Evolutionary conservation across 2,888 invertebrate genomes (phyloP).

Genomic region (Frankliniella fusca): DNA sequence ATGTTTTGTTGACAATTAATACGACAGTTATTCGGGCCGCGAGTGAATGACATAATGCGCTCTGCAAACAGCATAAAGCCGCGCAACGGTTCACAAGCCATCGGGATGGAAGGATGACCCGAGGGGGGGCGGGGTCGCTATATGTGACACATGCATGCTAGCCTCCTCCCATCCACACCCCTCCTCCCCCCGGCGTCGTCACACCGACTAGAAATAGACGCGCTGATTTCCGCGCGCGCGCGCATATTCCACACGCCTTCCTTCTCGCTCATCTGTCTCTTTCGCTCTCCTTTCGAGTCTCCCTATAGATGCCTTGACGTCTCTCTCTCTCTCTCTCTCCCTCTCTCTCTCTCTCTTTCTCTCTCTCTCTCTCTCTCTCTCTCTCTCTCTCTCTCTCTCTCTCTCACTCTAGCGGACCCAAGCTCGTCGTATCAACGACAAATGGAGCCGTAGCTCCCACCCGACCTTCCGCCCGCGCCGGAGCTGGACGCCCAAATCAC

Average conservation of each 20-base stretch:
- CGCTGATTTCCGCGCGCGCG: not conserved
- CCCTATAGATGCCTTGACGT: not conserved
- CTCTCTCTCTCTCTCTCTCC: not conserved
- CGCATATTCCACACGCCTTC: not conserved
- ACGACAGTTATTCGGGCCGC: no score
- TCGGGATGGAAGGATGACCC: not conserved
- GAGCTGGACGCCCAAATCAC: conserved; percentile 8
- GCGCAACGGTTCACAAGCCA: not conserved
- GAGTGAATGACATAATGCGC: no score
- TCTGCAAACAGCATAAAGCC: not conserved
- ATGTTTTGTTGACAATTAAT: no score
- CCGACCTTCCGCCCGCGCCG: not conserved
- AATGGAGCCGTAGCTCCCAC: not conserved
- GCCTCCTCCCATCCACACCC: no score
- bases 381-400: not conserved
- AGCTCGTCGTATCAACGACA: not conserved
- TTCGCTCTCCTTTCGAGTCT: not conserved
- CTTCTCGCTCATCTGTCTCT: not conserved
- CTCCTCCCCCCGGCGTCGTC: no score
- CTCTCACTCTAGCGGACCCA: not conserved
- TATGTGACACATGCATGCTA: no score
- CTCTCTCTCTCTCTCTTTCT: not conserved
- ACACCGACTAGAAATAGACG: not conserved
- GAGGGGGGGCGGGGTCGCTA: no score
- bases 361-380: not conserved